Evolutionary conservation across 2,797 vertebrate genomes (phyloP), one percentile per base, ranked within the genome.

Genomic region (Okamejei kenojei): DNA sequence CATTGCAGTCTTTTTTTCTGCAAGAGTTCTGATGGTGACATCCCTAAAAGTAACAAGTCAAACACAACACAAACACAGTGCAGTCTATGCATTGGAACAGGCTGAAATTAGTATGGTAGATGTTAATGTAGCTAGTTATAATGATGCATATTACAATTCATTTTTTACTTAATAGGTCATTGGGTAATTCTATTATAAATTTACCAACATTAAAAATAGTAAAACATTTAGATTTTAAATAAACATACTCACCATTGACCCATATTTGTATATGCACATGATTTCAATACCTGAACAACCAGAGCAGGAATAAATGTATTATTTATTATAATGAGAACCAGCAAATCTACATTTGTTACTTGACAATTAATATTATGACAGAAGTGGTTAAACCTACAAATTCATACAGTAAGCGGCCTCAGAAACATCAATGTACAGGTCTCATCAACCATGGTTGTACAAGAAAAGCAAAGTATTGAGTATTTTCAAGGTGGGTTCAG

Each of bases 241-340:
- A 74, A 74, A 93, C 93, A 0, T 94, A 98, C 98, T 98, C 95
- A 99, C 99, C 97, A 97, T 94, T 93, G 99, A 99, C 94, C 99
- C 99, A 0, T 99, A 99, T 94, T 99, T 99, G 96, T 99, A 99
- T 96, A 99, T 95, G 32, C 97, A 99, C 98, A 99, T 98, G 95
- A 99, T 99, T 96, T 99, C 99, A 94, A 99, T 96, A 95, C 99
- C 99, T 99, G 95, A 93, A 95, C 94, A 96, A 93, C 58, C 77
- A 93, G 71, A 93, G 61, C 15, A 93, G 26, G 61, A 79, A 26
- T 38, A 81, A 38, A 88, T 32, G n/a, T 1, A 23, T 88, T 88
- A 88, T n/a, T 38, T 38, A 32, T 13, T 21, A 15, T 38, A 38
- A 6, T 79, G 35, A 38, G 78, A 13, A 38, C 35, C 78, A 38